Base-by-base conservation (phyloP, 1,140 invertebrate species). In the Colletes latitarsis region DNA sequence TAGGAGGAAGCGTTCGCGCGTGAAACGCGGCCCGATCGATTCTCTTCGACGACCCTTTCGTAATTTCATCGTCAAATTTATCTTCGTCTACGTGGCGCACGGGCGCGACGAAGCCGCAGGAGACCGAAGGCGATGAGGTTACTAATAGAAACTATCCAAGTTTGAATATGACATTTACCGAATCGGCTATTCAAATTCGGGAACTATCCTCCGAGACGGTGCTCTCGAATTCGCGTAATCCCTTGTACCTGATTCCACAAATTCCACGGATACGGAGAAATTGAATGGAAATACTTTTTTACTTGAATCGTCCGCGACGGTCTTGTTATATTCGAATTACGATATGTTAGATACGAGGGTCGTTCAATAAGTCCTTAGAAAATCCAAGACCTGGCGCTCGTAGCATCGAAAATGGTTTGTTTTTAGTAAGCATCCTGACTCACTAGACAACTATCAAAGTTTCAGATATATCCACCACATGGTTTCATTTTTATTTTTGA, bases 41-140 rank as follows among this genome's bases (percentile, higher is more conserved):
- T 55, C 77, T 80, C 67, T 77, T 76, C 58, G 58, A 60, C 57
- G 53, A 58, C 60, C n/a, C 64, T 64, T 69, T 46, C 64, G 55
- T 88, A 89, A 89, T 88, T 82, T 82, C 79, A 88, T 88, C 72
- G 49, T 79, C 80, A 87, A 89, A 84, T 88, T 89, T 88, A 80
- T 83, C 75, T 76, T 85, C 71, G 70, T 79, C 66, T 75, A 63
- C 43, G 76, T 52, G 60, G 19, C n/a, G 10, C 55, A 21, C 10
- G 69, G n/a, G 49, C 41, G 55, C 49, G 60, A 73, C 14, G 49
- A 55, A 46, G 57, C 68, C 43, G 30, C 12, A 6, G 30, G 17
- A 41, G 69, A 19, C 21, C 21, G 46, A n/a, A 67, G 71, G 71
- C 17, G 78, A 80, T 80, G 63, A 67, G 63, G 78, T 21, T 67